Base-by-base conservation (phyloP, 2,113 vertebrate species). In the Myrmophylax atrothorax region DNA sequence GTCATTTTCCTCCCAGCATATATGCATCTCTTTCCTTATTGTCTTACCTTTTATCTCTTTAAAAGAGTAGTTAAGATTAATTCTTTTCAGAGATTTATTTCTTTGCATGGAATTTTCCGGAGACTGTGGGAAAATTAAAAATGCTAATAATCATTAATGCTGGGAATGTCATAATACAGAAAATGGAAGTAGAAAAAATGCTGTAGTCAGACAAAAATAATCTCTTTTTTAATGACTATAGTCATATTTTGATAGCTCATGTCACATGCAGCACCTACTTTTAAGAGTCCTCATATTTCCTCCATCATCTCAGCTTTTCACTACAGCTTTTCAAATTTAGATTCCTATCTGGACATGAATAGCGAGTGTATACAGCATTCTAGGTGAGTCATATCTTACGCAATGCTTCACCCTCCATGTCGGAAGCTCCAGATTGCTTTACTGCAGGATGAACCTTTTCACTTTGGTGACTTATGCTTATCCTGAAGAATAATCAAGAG, bases 301-400 rank as follows among this genome's bases (percentile, higher is more conserved):
- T 63, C 42, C 13, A 5, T 56, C 84, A 59, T 49, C 31, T 18
- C 33, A 81, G 18, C 18, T 73, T 92, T 90, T 63, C 24, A 40
- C 26, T 72, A 18, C 16, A 44, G 18, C 18, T 86, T 29, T 89
- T 92, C 42, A 84, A 77, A 59, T 68, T 40, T 56, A 77, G 42
- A 72, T 92, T 87, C 2, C 0, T 72, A 49, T 72, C 87, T 84
- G 64, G 49, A 53, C n/a, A 49, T 20, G 38, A 81, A 81, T 26
- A 59, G 68, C 25, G 31, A 87, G 22, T 19, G 18, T 63, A 25
- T 72, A 81, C 33, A 87, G 38, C 33, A 68, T 90, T 84, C 53
- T 77, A 42, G 4, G 22, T 73, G 55, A 77, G 22, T 67, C 46
- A 46, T 2, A 0, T 79, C 50, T 84, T 67, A 62, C 0, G 0